Evolutionary conservation across 2,888 invertebrate species (phyloP).

Genomic region (Hipparchia sbordonii): DNA sequence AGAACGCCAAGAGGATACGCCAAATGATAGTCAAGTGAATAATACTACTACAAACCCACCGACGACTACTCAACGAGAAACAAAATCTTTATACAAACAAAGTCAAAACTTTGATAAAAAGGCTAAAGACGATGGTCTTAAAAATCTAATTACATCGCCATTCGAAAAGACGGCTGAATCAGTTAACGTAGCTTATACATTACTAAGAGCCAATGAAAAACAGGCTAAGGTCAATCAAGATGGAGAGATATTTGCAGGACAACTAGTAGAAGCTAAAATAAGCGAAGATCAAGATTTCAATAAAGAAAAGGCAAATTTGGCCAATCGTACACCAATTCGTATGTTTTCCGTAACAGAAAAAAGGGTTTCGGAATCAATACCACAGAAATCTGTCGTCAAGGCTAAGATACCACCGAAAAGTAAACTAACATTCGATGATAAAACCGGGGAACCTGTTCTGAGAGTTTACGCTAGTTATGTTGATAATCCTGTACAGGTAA

Average conservation of each 20-base stretch:
- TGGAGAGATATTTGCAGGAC: slow-evolving; percentile 69
- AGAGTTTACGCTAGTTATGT: slow-evolving; percentile 81
- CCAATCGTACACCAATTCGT: slow-evolving; percentile 65
- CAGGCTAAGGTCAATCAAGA: slow-evolving; percentile 61
- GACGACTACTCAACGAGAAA: slow-evolving; percentile 37
- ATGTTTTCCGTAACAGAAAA: slow-evolving; percentile 61
- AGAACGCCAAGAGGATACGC: slow-evolving; percentile 75
- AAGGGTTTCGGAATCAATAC: slow-evolving; percentile 46
- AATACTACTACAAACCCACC: slow-evolving; percentile 45
- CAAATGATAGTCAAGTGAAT: slow-evolving; percentile 42
- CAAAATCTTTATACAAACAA: slow-evolving; percentile 23
- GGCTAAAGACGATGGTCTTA: slow-evolving; percentile 50
- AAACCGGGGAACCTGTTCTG: slow-evolving; percentile 76
- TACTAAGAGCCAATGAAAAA: slow-evolving; percentile 63
- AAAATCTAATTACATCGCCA: slow-evolving; percentile 61
- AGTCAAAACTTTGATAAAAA: slow-evolving; percentile 20
- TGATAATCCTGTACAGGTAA: slow-evolving; percentile 64
- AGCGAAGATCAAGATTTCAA: slow-evolving; percentile 73
- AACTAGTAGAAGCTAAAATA: slow-evolving; percentile 71
- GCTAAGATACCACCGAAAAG: slow-evolving; percentile 73
- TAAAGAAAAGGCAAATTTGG: slow-evolving; percentile 61
- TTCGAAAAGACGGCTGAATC: slow-evolving; percentile 66
- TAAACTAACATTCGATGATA: slow-evolving; percentile 71
- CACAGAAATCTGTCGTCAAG: slow-evolving; percentile 62
- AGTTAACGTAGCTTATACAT: slow-evolving; percentile 69